Percentiles rank a stretch among this genome's conserved stretches.
These are phyloP conservation scores for Actinemys pallida DNA, from an alignment of 2,113 vertebrate genomes.

Conservation along the genomic window DNA sequence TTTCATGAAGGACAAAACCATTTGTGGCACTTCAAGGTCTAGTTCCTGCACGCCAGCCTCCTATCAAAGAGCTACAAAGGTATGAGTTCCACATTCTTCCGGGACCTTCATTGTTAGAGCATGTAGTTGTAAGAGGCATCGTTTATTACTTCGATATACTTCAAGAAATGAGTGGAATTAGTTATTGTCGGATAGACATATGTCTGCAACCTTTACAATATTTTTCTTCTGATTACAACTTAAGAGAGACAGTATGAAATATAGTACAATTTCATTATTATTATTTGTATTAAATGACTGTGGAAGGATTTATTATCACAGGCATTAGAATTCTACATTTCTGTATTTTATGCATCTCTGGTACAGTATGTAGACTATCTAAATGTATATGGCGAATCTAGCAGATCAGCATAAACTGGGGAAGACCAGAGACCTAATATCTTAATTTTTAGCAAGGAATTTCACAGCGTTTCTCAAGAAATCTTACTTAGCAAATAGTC, in stretches of 20 bases:
- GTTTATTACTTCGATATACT: not conserved
- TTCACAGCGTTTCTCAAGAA: not conserved
- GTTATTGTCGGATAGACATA: not conserved
- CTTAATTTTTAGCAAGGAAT: not conserved
- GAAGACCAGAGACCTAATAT: not conserved
- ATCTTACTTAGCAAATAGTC: not conserved
- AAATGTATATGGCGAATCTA: not conserved
- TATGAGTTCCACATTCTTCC: not conserved
- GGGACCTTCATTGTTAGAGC: not conserved
- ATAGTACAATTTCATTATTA: not conserved
- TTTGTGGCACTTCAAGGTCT: not conserved
- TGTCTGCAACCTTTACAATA: not conserved
- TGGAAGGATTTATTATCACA: not conserved
- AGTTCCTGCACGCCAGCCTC: not conserved
- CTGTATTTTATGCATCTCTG: not conserved
- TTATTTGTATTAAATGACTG: not conserved
- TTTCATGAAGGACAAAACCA: not conserved
- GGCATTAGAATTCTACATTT: not conserved
- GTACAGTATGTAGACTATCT: not conserved
- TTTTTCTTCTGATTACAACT: not conserved
- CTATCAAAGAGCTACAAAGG: not conserved
- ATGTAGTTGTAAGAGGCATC: not conserved
- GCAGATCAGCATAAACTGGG: not conserved
- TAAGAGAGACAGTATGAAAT: not conserved
- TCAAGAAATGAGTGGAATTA: not conserved